These are phyloP conservation scores for Nixonia krombeini DNA, from an alignment of 1,140 invertebrate species.

Conservation along the genomic window DNA sequence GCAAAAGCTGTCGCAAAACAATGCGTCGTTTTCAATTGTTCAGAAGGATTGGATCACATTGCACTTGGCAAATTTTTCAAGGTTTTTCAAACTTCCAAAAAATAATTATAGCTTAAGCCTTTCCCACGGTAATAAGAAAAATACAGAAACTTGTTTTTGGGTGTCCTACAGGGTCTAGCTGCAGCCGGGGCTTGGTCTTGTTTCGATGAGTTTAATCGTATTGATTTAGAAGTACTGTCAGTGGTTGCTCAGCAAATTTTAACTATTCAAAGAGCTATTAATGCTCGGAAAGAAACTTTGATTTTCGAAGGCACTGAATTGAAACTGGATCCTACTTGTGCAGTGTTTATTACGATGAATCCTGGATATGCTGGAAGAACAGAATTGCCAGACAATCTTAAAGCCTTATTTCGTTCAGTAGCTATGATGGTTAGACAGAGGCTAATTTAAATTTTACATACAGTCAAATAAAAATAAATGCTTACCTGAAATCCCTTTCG, in stretches of 20 bases:
- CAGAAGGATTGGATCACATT: slow-evolving; percentile 92
- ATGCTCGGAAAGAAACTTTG: slow-evolving; percentile 80
- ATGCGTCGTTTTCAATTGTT: slow-evolving; percentile 98
- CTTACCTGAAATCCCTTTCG: not conserved
- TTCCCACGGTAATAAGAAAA: too few relatives aligned
- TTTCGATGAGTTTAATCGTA: slow-evolving; percentile 95
- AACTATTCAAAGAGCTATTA: slow-evolving; percentile 84
- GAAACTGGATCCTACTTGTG: slow-evolving; percentile 90
- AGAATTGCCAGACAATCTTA: slow-evolving; percentile 95
- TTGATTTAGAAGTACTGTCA: slow-evolving; percentile 89
- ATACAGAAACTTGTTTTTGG: too few relatives aligned
- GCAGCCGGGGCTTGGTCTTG: slow-evolving; percentile 97
- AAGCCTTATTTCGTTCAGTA: slow-evolving; percentile 94
- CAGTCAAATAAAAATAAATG: too few relatives aligned
- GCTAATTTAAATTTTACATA: too few relatives aligned
- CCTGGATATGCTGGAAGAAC: slow-evolving; percentile 93
- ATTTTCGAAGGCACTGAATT: slow-evolving; percentile 93
- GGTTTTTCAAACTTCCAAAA: slow-evolving; percentile 74
- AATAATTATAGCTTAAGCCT: too few relatives aligned
- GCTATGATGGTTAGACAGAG: slow-evolving; percentile 96
- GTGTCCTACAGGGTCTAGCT: slow-evolving; percentile 90
- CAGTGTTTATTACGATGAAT: slow-evolving; percentile 98
- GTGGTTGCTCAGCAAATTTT: slow-evolving; percentile 91
- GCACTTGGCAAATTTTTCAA: slow-evolving; percentile 97
- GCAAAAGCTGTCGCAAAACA: slow-evolving; percentile 97